These are phyloP conservation scores for Thunnus albacares DNA, from an alignment of 2,797 vertebrate genomes.

Conservation along the genomic window DNA sequence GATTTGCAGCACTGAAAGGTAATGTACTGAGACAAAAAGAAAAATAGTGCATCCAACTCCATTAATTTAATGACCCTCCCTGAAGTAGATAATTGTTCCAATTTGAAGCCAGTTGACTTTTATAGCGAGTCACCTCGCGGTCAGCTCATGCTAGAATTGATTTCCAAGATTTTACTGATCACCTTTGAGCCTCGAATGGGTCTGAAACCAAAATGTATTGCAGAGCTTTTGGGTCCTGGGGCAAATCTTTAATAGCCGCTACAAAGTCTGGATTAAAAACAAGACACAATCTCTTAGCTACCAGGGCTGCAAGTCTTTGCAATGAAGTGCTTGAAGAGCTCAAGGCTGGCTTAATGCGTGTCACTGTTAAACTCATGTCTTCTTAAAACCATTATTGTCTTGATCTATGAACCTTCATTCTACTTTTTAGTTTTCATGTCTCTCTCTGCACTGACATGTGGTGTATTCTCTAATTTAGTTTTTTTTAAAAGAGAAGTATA, in stretches of 20 bases:
- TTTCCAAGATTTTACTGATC: neutral
- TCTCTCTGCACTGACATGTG: neutral
- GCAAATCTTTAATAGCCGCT: slow-evolving; percentile 28
- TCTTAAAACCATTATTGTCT: neutral
- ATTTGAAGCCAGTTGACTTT: slow-evolving; percentile 26
- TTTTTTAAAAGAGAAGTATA: neutral
- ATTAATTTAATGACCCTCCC: slow-evolving; percentile 12
- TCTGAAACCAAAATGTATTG: slow-evolving; percentile 15
- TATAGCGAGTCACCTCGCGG: neutral
- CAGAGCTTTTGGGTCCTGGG: slow-evolving; percentile 6
- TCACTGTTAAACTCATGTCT: slow-evolving; percentile 5
- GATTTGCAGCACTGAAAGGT: neutral
- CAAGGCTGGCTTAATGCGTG: neutral
- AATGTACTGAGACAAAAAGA: neutral
- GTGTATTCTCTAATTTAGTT: neutral
- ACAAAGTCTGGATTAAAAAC: slow-evolving; percentile 27
- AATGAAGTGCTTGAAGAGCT: slow-evolving; percentile 28
- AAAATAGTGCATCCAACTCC: neutral
- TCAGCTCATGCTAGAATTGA: slow-evolving; percentile 12
- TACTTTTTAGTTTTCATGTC: slow-evolving; percentile 18
- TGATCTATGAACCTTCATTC: neutral
- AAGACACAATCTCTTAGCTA: slow-evolving; percentile 22
- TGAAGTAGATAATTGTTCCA: slow-evolving; percentile 5
- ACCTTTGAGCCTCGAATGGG: neutral
- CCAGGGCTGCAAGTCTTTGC: slow-evolving; percentile 4